These are phyloP conservation scores for Eilema griseolum DNA, from an alignment of 2,888 invertebrate species.

Conservation along the genomic window DNA sequence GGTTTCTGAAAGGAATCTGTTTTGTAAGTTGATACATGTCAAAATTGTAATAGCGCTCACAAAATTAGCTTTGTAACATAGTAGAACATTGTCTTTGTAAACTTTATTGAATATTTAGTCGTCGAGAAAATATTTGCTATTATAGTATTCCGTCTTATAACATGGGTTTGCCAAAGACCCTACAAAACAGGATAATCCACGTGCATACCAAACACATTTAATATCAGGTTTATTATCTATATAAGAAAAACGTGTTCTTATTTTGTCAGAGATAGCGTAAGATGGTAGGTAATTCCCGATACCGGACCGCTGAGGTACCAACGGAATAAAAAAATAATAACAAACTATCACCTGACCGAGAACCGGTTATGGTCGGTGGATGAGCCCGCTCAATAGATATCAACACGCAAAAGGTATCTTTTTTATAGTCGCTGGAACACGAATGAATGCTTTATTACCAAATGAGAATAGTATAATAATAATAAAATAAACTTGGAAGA, in stretches of 20 bases:
- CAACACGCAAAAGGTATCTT: slow-evolving; percentile 70
- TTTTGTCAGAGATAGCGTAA: slow-evolving; percentile 50
- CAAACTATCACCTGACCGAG: slow-evolving; percentile 78
- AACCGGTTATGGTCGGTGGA: slow-evolving; percentile 77
- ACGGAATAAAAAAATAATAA: slow-evolving; percentile 76
- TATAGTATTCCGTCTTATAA: background rate
- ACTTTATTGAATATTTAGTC: slow-evolving; percentile 17
- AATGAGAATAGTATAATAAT: slow-evolving; percentile 32
- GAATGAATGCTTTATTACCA: slow-evolving; percentile 45
- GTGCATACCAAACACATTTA: slow-evolving; percentile 23
- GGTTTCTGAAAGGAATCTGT: slow-evolving; percentile 9
- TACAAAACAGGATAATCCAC: slow-evolving; percentile 14
- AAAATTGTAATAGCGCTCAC: slow-evolving; percentile 24
- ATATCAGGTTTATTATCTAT: slow-evolving; percentile 26
- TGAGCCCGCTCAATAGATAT: slow-evolving; percentile 69
- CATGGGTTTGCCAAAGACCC: slow-evolving; percentile 5
- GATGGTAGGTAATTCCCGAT: slow-evolving; percentile 54
- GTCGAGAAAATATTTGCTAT: no score
- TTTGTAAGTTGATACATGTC: slow-evolving; percentile 10
- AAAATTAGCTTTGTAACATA: slow-evolving; percentile 26
- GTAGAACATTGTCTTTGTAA: slow-evolving; percentile 17
- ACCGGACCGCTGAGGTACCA: slow-evolving; percentile 59
- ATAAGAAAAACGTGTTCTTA: slow-evolving; percentile 34
- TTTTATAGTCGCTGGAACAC: slow-evolving; percentile 55
- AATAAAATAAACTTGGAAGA: slow-evolving; percentile 32